phyloP scores from a whole-genome alignment of 2,888 invertebrate genomes.

The Amblyjoppa fuscipennis region DNA sequence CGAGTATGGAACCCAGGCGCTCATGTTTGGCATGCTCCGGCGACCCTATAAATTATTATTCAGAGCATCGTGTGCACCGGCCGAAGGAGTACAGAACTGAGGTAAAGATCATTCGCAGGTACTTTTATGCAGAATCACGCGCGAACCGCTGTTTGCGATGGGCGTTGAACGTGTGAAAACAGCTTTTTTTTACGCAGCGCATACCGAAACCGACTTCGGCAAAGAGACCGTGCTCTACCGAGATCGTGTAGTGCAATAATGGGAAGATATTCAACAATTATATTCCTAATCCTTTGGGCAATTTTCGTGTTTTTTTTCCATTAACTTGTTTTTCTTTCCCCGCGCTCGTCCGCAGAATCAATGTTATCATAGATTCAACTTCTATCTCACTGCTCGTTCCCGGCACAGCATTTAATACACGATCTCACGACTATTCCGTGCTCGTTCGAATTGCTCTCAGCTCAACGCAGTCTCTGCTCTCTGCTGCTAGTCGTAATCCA shows the following conservation, averaged over 20 bases:
- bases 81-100: conserved; percentile 7
- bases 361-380: conserved; percentile 9
- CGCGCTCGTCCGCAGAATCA: neutral
- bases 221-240: neutral
- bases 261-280: neutral
- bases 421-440: conserved; percentile 11
- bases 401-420: conserved; percentile 13
- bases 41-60: conserved; percentile 30
- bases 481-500: conserved; percentile 8
- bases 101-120: conserved; percentile 24
- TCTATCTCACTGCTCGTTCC: neutral
- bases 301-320: neutral
- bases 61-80: conserved; percentile 26
- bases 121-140: conserved; percentile 52
- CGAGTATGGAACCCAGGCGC: neutral
- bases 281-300: neutral
- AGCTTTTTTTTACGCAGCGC: conserved; percentile 10
- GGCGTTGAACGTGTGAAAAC: conserved; percentile 29
- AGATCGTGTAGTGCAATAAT: conserved; percentile 3
- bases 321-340: neutral
- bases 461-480: conserved; percentile 3
- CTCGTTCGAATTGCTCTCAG: conserved; percentile 7
- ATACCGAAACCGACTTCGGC: neutral
- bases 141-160: neutral
- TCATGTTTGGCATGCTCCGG: neutral